These are phyloP conservation scores for Ptychobarbus kaznakovi DNA, from an alignment of 2,797 vertebrate genomes.

Conservation along the genomic window DNA sequence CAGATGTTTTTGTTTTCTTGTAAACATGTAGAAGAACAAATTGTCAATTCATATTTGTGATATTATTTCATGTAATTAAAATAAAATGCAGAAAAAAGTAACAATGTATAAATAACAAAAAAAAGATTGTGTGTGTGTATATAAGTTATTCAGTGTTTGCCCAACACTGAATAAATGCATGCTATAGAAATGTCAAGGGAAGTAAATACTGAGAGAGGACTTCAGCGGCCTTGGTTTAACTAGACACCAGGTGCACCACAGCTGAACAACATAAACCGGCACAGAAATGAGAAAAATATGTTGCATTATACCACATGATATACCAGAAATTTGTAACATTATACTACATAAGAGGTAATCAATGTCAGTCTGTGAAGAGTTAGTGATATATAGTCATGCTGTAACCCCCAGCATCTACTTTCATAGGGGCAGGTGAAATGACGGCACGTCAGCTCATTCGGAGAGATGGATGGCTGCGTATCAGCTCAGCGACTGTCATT, in stretches of 20 bases:
- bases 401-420: slow-evolving; percentile 17
- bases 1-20: background rate
- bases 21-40: background rate
- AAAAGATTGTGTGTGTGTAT: background rate
- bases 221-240: background rate
- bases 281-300: slow-evolving; percentile 25
- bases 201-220: background rate
- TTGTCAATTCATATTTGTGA: background rate
- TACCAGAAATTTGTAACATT: background rate
- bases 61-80: background rate
- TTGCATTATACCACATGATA: background rate
- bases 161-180: background rate
- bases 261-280: slow-evolving; percentile 31
- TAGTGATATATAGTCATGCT: slow-evolving; percentile 26
- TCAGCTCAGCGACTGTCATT: slow-evolving; percentile 27
- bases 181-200: background rate
- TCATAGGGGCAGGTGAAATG: slow-evolving; percentile 18
- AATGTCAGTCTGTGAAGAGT: slow-evolving; percentile 22
- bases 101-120: no score
- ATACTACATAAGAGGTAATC: slow-evolving; percentile 21
- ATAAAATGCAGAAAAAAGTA: background rate
- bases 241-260: slow-evolving; percentile 14
- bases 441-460: slow-evolving; percentile 14
- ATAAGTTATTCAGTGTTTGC: background rate
- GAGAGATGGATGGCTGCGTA: slow-evolving; percentile 26